phyloP scores from a whole-genome alignment of 2,888 invertebrate species.

The Melitaea athalia region DNA sequence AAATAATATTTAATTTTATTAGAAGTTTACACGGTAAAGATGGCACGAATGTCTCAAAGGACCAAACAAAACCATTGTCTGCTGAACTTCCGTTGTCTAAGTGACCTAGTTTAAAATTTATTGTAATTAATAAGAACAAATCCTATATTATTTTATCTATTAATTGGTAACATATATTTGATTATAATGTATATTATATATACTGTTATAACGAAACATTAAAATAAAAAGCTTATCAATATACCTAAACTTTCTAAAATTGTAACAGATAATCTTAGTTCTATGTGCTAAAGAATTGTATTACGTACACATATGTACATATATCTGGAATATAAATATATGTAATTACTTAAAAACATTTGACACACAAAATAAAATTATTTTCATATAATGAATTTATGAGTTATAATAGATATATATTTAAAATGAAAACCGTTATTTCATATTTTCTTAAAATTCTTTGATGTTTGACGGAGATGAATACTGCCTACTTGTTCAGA shows the following conservation, averaged over 20 bases:
- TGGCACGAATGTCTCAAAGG: conserved; percentile 29
- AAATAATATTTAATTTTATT: conserved; percentile 17
- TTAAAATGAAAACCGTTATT: conserved; percentile 2
- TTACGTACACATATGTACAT: too few relatives aligned
- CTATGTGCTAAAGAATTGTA: too few relatives aligned
- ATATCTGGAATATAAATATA: too few relatives aligned
- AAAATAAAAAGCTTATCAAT: too few relatives aligned
- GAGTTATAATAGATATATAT: not conserved
- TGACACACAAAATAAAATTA: not conserved
- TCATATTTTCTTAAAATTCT: conserved; percentile 28
- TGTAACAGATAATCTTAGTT: too few relatives aligned
- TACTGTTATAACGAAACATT: too few relatives aligned
- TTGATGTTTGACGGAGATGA: conserved; percentile 42
- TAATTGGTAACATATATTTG: not conserved
- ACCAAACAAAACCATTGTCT: conserved; percentile 28
- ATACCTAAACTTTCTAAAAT: conserved; percentile 1
- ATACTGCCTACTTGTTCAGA: conserved; percentile 51
- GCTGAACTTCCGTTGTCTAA: conserved; percentile 30
- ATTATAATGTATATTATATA: too few relatives aligned
- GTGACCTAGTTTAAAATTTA: conserved; percentile 25
- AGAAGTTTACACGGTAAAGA: conserved; percentile 23
- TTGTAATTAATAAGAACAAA: conserved; percentile 3
- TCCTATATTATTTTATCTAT: not conserved
- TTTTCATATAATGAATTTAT: not conserved
- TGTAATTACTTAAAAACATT: too few relatives aligned